These are phyloP conservation scores for Sebastes schlegelii DNA, from an alignment of 2,113 vertebrate species.

Conservation along the genomic window DNA sequence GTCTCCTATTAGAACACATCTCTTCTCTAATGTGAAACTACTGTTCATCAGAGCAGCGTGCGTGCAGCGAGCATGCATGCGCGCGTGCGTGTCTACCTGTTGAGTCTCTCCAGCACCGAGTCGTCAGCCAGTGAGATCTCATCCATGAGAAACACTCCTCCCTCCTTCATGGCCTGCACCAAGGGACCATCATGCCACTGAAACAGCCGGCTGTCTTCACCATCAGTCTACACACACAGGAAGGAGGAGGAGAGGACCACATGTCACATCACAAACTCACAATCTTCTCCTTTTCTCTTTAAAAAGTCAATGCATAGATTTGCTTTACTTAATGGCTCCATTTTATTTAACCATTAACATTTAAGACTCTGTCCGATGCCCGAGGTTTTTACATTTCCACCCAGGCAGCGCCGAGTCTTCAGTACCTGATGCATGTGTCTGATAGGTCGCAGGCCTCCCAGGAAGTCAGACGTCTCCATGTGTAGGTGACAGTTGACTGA, in stretches of 20 bases:
- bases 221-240: conserved; percentile 82
- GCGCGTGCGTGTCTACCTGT: conserved; percentile 85
- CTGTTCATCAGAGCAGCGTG: too few species aligned
- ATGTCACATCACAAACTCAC: conserved; percentile 17
- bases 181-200: conserved; percentile 96
- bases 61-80: neutral
- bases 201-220: conserved; percentile 88
- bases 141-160: conserved; percentile 94
- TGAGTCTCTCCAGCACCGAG: conserved; percentile 97
- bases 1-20: too few species aligned
- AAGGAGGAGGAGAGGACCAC: too few species aligned
- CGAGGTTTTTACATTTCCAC: neutral
- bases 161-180: conserved; percentile 93
- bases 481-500: conserved; percentile 96
- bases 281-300: neutral
- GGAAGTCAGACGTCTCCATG: conserved; percentile 97
- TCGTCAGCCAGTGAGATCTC: conserved; percentile 98
- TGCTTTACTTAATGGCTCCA: neutral
- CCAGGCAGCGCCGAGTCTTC: neutral
- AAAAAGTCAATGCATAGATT: neutral
- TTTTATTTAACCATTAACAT: too few species aligned
- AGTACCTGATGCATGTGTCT: conserved; percentile 84
- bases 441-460: conserved; percentile 92
- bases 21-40: too few species aligned
- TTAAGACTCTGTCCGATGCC: too few species aligned